Base-by-base conservation (phyloP, 2,888 invertebrate species). In the Opisthograptis luteolata region DNA sequence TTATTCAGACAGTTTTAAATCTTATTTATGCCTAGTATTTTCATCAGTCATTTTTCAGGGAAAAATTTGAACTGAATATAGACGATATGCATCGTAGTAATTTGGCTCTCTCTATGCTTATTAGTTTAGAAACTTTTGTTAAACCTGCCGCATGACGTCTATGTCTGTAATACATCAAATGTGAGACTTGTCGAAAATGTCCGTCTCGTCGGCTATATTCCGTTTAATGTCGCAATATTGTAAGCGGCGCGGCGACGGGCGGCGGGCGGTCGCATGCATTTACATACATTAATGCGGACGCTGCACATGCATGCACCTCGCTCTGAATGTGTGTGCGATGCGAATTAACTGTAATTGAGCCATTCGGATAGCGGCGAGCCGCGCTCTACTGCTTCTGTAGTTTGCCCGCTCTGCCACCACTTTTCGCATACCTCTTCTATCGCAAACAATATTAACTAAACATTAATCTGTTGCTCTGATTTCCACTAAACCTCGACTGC, bases 311-410 rank as follows among this genome's bases (percentile, higher is more conserved):
- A 86, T 83, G 81, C 82, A 77, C 76, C 77, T 76, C 73, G 71
- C 78, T 76, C 76, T 76, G 77, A 82, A 86, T 89, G 81, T 88
- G 87, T 89, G 89, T 89, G 84, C 81, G 81, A 76, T 85, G 80
- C 84, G 87, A 87, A 88, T 90, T 88, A 88, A 88, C 88, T 86
- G 90, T 88, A 87, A 90, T 89, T 89, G 90, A 90, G 88, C 86
- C 84, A 88, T 89, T 90, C 81, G 85, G 81, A 84, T 81, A 84
- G 78, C 76, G 79, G 77, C 76, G 65, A 76, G 73, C 77, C 72
- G 74, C 76, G 83, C 81, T 82, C 74, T 70, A 74, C 73, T 83
- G 80, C 80, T 76, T 79, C 72, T 66, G 62, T 68, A 76, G 77
- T 72, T 79, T 73, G 68, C 71, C 74, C 71, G 68, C 67, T 70